A percentile compares a stretch with the other conserved stretches of the same genome.
phyloP scores from a whole-genome alignment of 2,113 vertebrate genomes.

The Tragelaphus scriptus region DNA sequence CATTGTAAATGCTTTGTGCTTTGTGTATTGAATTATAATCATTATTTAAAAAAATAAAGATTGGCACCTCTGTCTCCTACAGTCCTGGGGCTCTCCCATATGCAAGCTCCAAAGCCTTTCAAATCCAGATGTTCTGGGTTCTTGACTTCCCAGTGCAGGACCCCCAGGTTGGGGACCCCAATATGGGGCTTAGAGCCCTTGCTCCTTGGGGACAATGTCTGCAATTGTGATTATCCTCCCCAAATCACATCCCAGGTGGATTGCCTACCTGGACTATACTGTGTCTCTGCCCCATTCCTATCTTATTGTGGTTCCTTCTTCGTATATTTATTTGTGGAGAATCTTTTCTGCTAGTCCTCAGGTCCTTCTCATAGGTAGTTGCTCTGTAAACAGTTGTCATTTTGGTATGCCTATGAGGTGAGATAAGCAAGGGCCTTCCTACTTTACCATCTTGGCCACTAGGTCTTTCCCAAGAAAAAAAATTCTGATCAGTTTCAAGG shows the following conservation, averaged over 20 bases:
- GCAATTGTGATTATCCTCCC: background rate
- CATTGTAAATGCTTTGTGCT: background rate
- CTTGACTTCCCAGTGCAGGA: background rate
- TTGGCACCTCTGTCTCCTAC: background rate
- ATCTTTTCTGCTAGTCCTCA: background rate
- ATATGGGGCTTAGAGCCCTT: background rate
- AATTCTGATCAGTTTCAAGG: background rate
- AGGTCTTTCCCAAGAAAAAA: background rate
- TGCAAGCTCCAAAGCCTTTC: background rate
- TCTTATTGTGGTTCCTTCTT: background rate
- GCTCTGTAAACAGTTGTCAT: background rate
- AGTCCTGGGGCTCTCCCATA: background rate
- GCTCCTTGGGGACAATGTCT: background rate
- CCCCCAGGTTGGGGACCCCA: background rate
- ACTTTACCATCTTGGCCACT: background rate
- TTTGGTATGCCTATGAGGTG: background rate
- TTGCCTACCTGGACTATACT: background rate
- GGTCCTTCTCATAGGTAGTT: background rate
- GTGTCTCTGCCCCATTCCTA: background rate
- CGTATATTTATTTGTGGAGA: background rate
- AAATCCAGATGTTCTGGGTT: background rate
- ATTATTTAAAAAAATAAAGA: background rate
- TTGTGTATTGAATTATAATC: background rate
- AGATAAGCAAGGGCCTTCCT: background rate
- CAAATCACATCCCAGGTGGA: background rate